Percentiles rank a stretch among this genome's conserved stretches.
Evolutionary conservation across 2,113 vertebrate species (phyloP).

Genomic region (Haliaeetus leucogaster): DNA sequence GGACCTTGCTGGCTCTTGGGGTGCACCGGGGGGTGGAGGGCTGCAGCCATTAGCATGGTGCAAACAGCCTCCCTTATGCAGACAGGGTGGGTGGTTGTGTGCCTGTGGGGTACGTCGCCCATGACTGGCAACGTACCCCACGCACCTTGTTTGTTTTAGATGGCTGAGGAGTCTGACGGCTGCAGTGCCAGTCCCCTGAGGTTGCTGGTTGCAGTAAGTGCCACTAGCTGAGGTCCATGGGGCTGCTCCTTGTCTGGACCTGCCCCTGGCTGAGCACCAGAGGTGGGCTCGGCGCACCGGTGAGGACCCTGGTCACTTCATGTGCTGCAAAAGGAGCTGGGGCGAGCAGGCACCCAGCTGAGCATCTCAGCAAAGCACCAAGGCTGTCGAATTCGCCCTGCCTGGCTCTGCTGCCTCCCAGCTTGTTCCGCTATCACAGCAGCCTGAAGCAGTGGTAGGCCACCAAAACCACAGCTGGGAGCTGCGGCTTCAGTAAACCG

Average conservation of each 20-base stretch:
- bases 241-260: not conserved
- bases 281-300: not conserved
- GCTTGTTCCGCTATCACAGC: not conserved
- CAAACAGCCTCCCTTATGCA: not conserved
- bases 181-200: not conserved
- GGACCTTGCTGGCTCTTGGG: not conserved
- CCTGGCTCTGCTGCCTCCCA: not conserved
- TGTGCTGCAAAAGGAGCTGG: not conserved
- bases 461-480: not conserved
- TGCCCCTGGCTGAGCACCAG: not conserved
- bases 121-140: not conserved
- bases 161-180: not conserved
- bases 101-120: rapidly evolving
- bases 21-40: no score
- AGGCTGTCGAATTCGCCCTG: not conserved
- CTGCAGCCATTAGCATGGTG: not conserved
- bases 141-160: rapidly evolving
- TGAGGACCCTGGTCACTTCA: rapidly evolving
- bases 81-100: not conserved
- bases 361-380: not conserved
- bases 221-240: not conserved
- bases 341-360: not conserved
- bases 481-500: not conserved
- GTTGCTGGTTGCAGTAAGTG: not conserved
- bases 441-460: not conserved